Conservation (phyloP, 2,113 vertebrate genomes). For the Todiramphus chloris region DNA sequence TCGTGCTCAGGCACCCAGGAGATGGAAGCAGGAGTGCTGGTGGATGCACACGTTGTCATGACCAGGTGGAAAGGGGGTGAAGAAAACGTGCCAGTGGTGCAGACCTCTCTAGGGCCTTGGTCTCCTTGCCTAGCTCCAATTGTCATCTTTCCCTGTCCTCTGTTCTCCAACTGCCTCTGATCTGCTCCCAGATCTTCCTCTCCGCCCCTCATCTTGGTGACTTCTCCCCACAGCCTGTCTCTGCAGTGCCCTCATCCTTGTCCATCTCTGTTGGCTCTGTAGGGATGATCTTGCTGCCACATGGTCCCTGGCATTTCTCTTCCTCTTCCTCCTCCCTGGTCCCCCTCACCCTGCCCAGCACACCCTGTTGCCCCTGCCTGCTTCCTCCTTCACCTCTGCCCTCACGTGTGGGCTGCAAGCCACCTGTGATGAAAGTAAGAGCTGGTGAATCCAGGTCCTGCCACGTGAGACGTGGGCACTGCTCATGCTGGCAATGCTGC, state of each 20-base stretch:
- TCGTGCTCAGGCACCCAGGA: background rate
- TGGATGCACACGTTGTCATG: background rate
- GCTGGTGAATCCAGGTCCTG: background rate
- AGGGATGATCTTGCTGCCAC: background rate
- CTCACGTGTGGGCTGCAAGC: fast-evolving
- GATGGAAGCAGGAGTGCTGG: background rate
- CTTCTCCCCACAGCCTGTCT: background rate
- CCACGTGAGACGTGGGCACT: background rate
- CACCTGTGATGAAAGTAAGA: background rate
- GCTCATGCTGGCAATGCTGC: background rate
- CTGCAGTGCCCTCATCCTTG: background rate
- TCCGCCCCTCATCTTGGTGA: background rate
- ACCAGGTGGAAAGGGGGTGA: background rate
- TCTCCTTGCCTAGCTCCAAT: background rate
- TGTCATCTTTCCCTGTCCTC: background rate
- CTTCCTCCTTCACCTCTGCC: background rate
- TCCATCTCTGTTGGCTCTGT: background rate
- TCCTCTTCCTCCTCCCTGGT: background rate
- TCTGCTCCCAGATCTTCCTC: background rate
- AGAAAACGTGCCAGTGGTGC: background rate
- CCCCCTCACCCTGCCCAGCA: background rate
- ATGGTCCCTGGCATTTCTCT: background rate
- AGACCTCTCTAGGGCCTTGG: background rate
- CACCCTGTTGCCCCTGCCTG: background rate
- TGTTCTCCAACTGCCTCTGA: background rate